phyloP scores from a whole-genome alignment of 2,888 invertebrate genomes.

The Tachystola acroxantha region DNA sequence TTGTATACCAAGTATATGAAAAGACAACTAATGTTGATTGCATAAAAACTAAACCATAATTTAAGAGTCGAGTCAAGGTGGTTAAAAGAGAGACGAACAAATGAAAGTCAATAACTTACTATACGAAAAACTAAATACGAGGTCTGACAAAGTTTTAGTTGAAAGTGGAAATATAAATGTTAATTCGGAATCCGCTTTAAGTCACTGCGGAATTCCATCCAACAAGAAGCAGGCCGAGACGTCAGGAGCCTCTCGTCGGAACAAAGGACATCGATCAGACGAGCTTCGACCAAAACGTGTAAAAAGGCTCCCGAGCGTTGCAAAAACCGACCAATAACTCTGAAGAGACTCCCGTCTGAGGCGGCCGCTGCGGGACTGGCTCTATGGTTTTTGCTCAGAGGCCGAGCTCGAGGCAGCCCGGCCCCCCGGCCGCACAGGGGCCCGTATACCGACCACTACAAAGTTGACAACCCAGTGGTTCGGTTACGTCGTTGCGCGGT shows the following conservation, averaged over 20 bases:
- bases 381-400: constrained; percentile 64
- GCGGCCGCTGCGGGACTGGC: constrained; percentile 56
- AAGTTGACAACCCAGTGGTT: not conserved
- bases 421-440: not conserved
- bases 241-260: constrained; percentile 28
- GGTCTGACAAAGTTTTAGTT: too few species aligned
- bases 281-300: constrained; percentile 15
- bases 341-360: constrained; percentile 25
- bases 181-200: constrained; percentile 2
- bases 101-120: too few species aligned
- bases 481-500: not conserved
- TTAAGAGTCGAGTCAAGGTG: too few species aligned
- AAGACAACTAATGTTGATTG: too few species aligned
- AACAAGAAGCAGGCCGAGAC: constrained; percentile 28
- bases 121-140: too few species aligned
- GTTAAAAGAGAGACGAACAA: too few species aligned
- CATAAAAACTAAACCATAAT: too few species aligned
- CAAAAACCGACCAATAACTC: constrained; percentile 36
- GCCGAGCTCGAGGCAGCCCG: not conserved
- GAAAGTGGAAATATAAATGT: constrained; percentile 8
- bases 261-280: constrained; percentile 52
- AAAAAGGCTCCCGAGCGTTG: too few species aligned
- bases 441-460: not conserved
- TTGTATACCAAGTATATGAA: too few species aligned
- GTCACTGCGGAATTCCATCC: constrained; percentile 16